phyloP scores from a whole-genome alignment of 2,113 vertebrate species.

The Passer montanus region DNA sequence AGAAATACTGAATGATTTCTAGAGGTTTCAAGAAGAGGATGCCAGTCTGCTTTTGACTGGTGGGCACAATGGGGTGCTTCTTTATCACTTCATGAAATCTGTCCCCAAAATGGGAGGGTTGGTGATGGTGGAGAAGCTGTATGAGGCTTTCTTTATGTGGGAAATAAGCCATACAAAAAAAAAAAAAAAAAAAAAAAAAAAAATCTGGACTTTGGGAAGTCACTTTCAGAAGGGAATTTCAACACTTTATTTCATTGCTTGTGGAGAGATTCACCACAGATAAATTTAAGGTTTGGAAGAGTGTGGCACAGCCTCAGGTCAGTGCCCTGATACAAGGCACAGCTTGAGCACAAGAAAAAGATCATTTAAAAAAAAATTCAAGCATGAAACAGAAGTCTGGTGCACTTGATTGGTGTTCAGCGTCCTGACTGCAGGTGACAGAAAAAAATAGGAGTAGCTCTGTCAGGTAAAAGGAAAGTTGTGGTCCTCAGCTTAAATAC shows the following conservation, averaged over 20 bases:
- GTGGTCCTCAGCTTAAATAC: rapidly evolving
- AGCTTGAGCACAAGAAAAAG: background rate
- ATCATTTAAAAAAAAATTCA: background rate
- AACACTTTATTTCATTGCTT: background rate
- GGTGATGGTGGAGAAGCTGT: too few species aligned
- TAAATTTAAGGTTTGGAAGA: background rate
- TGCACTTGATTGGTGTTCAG: background rate
- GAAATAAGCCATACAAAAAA: background rate
- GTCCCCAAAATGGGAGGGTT: background rate
- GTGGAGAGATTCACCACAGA: rapidly evolving
- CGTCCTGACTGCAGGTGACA: background rate
- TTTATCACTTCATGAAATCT: background rate
- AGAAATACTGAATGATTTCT: background rate
- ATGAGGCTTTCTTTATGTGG: rapidly evolving
- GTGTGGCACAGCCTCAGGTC: rapidly evolving
- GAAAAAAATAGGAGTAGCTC: background rate
- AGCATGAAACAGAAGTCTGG: background rate
- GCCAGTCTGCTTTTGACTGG: background rate
- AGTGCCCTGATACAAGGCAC: background rate
- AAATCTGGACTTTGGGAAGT: background rate
- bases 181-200: background rate
- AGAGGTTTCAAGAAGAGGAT: background rate
- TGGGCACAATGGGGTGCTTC: background rate
- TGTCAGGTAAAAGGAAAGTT: background rate
- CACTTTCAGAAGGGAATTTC: background rate